Conservation (phyloP, 2,113 vertebrate genomes). For the Acanthisitta chloris region DNA sequence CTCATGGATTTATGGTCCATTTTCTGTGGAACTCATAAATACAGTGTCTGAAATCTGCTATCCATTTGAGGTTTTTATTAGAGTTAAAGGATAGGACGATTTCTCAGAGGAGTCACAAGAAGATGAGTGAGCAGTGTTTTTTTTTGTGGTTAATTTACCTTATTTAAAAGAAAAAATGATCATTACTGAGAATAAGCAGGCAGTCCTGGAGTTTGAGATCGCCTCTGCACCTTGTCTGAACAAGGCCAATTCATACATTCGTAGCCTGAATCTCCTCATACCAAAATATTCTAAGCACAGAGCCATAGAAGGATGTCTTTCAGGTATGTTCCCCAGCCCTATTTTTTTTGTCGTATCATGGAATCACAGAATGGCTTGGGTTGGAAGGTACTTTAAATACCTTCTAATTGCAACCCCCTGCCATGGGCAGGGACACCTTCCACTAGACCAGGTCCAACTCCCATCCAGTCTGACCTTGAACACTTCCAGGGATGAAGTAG, state of each 20-base stretch:
- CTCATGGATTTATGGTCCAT: conserved; percentile 54
- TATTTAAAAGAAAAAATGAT: conserved; percentile 3
- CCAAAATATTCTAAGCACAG: neutral
- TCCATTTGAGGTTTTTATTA: neutral
- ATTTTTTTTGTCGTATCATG: neutral
- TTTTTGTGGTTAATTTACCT: neutral
- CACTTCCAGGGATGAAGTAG: neutral
- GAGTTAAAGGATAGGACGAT: conserved; percentile 22
- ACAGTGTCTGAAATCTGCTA: conserved; percentile 14
- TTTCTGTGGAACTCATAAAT: conserved; percentile 55
- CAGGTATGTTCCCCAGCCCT: neutral
- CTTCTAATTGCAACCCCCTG: neutral
- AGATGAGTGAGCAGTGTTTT: neutral
- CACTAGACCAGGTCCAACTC: neutral
- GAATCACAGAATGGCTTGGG: neutral
- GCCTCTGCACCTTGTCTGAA: neutral
- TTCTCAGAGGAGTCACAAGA: conserved; percentile 31
- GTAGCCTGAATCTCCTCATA: neutral
- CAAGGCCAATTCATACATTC: neutral
- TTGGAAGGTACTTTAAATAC: neutral
- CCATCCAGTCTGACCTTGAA: fast-evolving
- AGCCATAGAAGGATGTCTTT: neutral
- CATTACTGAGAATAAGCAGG: neutral
- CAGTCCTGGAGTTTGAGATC: neutral
- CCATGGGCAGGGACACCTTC: neutral